Base-by-base conservation (phyloP, 2,113 vertebrate genomes). In the Lipotes vexillifer region DNA sequence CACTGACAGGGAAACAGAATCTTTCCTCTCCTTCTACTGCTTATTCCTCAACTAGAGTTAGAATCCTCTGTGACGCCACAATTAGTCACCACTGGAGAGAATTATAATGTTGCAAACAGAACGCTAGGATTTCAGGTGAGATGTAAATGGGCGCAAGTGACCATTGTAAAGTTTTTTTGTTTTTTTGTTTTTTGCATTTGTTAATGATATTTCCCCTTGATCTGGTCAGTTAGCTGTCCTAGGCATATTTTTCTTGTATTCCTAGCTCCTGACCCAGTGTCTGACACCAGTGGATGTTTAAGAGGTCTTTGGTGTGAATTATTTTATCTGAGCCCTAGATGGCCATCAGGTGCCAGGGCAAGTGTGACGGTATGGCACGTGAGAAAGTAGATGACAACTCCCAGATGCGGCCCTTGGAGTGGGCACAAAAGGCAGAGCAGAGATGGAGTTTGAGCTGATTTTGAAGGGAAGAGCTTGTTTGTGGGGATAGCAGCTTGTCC, bases 61-160 rank as follows among this genome's bases (percentile, higher is more conserved):
- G 31, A 85, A 97, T 91, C 65, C 92, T 96, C 90, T 57, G 61
- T 66, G 74, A 93, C 10, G 77, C 92, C 85, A 88, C 75, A 88
- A 1, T 96, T 87, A 78, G 94, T 91, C 94, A 44, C 38, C 75
- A 33, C 84, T 84, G 95, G 97, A 97, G 97, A 96, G 94, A 95
- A 97, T 77, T 77, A 71, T 57, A 52, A 68, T 49, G 15, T 81
- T 27, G 7, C 23, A 55, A 31, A 74, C 12, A 77, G 55, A 89
- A 65, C 75, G 96, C 98, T 97, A 97, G 77, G 72, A 36, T 44
- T 97, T 93, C 93, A 72, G 89, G 69, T 92, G 57, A 95, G 84
- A 94, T 78, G 63, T 23, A 49, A 94, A 88, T 41, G 68, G 84
- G 59, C 94, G 6, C 0, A 17, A 69, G 36, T 12, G 52, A 96